These are phyloP conservation scores for Nomada flava DNA, from an alignment of 2,888 invertebrate species.

Conservation along the genomic window DNA sequence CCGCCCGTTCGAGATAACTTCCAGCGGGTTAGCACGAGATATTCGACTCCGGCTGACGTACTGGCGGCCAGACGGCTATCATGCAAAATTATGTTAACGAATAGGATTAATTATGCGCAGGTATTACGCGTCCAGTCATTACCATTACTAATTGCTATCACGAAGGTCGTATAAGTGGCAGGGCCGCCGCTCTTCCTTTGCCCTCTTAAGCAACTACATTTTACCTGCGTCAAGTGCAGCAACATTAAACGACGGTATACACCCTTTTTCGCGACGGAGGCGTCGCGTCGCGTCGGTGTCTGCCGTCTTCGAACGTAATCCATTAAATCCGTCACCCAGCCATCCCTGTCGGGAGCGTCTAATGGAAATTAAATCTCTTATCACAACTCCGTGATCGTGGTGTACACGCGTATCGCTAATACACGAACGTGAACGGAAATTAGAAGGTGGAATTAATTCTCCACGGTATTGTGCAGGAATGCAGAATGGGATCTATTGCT, in stretches of 20 bases:
- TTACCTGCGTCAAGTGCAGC: background rate
- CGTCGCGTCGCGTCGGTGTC: background rate
- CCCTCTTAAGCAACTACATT: constrained; percentile 10
- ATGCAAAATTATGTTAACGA: constrained; percentile 60
- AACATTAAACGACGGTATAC: too few species aligned
- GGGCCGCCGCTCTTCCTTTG: constrained; percentile 5
- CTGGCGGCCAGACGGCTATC: constrained; percentile 42
- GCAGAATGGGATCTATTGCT: constrained; percentile 50
- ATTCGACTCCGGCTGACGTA: constrained; percentile 50
- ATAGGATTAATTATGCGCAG: constrained; percentile 54
- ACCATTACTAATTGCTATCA: constrained; percentile 51
- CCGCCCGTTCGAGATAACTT: constrained; percentile 57
- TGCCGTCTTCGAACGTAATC: background rate
- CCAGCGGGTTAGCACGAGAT: constrained; percentile 39
- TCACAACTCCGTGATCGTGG: constrained; percentile 38
- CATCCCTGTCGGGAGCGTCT: constrained; percentile 38
- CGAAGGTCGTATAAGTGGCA: constrained; percentile 40
- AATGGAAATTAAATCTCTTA: constrained; percentile 66
- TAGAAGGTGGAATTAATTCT: constrained; percentile 49
- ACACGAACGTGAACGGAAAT: background rate
- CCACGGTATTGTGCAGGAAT: constrained; percentile 66
- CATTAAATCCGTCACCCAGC: constrained; percentile 25
- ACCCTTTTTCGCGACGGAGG: background rate
- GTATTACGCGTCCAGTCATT: constrained; percentile 49
- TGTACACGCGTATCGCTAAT: constrained; percentile 12